phyloP scores from a whole-genome alignment of 2,113 vertebrate species.

The Halcyon senegalensis region DNA sequence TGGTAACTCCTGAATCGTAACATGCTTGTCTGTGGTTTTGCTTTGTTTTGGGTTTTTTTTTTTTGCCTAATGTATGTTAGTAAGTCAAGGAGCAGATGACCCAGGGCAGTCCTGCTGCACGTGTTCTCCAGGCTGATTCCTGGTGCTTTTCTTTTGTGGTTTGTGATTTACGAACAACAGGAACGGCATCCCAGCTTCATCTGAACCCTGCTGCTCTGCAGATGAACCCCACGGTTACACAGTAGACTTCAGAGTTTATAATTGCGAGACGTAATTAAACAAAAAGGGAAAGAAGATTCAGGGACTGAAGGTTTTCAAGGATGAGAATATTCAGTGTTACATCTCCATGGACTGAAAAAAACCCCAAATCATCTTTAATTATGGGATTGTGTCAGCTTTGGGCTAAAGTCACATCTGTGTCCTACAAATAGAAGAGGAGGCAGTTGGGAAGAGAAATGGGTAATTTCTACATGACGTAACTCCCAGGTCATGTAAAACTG shows the following conservation, averaged over 20 bases:
- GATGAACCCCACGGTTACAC: not conserved
- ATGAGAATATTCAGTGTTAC: not conserved
- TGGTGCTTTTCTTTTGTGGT: not conserved
- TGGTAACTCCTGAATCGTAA: no score
- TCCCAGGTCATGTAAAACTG: not conserved
- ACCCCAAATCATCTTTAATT: not conserved
- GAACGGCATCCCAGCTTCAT: not conserved
- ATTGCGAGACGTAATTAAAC: not conserved
- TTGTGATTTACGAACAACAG: not conserved
- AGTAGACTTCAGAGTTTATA: not conserved
- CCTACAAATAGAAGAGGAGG: not conserved
- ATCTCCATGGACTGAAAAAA: not conserved
- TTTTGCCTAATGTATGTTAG: not conserved
- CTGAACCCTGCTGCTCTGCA: not conserved
- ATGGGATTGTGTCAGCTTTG: not conserved
- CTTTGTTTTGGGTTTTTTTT: no score
- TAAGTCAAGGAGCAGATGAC: not conserved
- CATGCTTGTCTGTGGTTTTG: no score
- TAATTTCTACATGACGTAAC: not conserved
- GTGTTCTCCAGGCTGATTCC: not conserved
- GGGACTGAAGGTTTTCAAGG: not conserved
- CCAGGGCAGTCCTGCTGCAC: not conserved
- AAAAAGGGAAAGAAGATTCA: not conserved
- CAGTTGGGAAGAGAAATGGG: not conserved
- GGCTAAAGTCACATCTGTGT: not conserved